phyloP scores from a whole-genome alignment of 2,797 vertebrate species.

The Enteromius mattozi region DNA sequence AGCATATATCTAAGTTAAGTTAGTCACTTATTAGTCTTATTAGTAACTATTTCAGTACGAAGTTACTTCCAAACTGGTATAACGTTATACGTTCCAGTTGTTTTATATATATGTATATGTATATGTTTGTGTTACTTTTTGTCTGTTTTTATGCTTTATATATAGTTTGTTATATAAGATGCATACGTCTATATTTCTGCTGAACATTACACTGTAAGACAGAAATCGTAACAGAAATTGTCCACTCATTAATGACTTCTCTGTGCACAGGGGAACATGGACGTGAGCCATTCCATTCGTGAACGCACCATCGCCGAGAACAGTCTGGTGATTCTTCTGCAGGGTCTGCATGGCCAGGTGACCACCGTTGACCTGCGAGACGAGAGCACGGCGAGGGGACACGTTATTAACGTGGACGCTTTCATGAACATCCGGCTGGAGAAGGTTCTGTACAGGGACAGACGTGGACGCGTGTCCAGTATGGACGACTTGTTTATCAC shows the following conservation, averaged over 20 bases:
- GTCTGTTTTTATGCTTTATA: neutral
- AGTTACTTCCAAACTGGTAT: neutral
- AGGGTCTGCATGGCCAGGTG: slow-evolving; percentile 86
- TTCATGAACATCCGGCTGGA: slow-evolving; percentile 94
- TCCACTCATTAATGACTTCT: neutral
- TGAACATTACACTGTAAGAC: neutral
- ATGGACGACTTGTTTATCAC: slow-evolving; percentile 90
- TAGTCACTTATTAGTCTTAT: neutral
- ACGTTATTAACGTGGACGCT: slow-evolving; percentile 89
- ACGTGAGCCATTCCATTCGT: slow-evolving; percentile 85
- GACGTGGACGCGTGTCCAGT: slow-evolving; percentile 71
- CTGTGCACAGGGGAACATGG: slow-evolving; percentile 61
- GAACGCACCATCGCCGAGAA: slow-evolving; percentile 94
- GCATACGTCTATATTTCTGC: neutral
- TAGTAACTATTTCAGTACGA: neutral
- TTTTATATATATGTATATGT: no score
- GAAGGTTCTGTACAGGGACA: slow-evolving; percentile 84
- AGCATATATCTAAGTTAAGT: neutral
- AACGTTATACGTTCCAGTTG: no score
- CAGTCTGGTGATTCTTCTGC: slow-evolving; percentile 92
- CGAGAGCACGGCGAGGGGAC: slow-evolving; percentile 86
- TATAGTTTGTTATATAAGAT: neutral
- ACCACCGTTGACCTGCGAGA: slow-evolving; percentile 93
- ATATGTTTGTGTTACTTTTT: no score
- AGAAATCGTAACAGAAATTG: neutral